Evolutionary conservation across 2,888 invertebrate species (phyloP).

Genomic region (Sturmia bella): DNA sequence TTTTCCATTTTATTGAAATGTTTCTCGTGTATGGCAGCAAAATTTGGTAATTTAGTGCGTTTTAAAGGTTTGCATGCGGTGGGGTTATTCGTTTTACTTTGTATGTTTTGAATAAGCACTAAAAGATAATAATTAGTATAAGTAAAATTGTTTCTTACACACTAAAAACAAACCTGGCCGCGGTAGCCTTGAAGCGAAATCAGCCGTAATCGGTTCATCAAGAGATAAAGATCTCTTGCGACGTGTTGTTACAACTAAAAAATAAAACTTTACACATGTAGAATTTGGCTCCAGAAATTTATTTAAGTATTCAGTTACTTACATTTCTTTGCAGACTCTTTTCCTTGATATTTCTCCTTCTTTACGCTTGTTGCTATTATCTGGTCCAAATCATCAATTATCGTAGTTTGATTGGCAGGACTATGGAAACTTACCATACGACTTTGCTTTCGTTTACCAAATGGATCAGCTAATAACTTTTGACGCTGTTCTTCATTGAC

Average conservation of each 20-base stretch:
- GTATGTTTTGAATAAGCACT: constrained; percentile 16
- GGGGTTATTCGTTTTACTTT: constrained; percentile 6
- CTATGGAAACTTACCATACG: constrained; percentile 76
- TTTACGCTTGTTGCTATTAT: constrained; percentile 67
- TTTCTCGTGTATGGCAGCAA: constrained; percentile 86
- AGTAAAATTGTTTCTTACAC: neutral
- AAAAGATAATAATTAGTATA: neutral
- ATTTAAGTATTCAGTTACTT: no score
- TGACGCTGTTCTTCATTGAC: constrained; percentile 43
- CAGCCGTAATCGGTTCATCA: constrained; percentile 71
- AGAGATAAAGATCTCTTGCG: constrained; percentile 78
- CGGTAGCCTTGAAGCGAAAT: constrained; percentile 62
- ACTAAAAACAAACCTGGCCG: constrained; percentile 72
- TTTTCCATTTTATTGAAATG: constrained; percentile 87
- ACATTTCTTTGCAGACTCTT: constrained; percentile 62
- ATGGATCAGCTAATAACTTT: neutral
- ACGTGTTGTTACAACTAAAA: constrained; percentile 77
- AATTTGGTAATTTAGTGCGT: constrained; percentile 86
- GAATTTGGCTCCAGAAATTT: neutral
- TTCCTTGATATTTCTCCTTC: constrained; percentile 38
- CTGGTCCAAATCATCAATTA: constrained; percentile 73
- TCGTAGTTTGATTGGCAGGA: constrained; percentile 74
- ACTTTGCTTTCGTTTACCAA: constrained; percentile 24
- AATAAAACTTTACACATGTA: no score
- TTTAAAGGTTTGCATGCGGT: constrained; percentile 52